Evolutionary conservation across 35 echinoderm and acorn worm species (phyloP), one percentile per base, ranked within the genome.

Genomic region (Strongylocentrotus purpuratus): DNA sequence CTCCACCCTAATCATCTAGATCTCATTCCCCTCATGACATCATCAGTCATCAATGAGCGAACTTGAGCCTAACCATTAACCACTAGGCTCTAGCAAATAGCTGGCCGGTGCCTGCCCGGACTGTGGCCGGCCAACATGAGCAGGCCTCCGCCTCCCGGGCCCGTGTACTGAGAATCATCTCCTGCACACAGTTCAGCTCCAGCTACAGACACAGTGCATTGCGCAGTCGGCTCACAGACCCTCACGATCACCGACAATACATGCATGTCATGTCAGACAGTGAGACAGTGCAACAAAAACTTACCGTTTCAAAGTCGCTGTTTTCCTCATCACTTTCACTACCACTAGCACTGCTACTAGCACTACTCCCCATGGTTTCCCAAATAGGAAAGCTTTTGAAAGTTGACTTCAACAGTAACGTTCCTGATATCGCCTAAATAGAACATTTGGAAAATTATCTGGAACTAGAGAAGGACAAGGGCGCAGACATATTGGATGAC

Each of bases 271-370:
- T 20, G 70, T 31, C 15, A 85, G n/a, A n/a, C n/a, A n/a, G n/a
- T 85, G 31, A n/a, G 31, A 70, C 2, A 7, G 22, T 17, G 61
- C 13, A 70, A 2, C 32, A n/a, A 85, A 20, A 88, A n/a, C 91
- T 92, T 92, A 92, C 91, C 48, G 91, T 92, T 31, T 92, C 91
- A 55, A 25, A 92, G 25, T 92, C 91, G 46, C 91, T 92, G 46
- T 92, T 92, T 92, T 92, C 91, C 28, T 92, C 91, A 31, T 92
- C 91, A 55, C 91, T 92, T 92, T 92, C 91, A 31, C 91, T 92
- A 1, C 91, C 91, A 92, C 91, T 92, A 10, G 91, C 91, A 12
- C 91, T 92, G 46, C 91, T 92, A 92, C 91, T 92, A 46, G 91
- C 91, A 92, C 91, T 92, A 31, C 91, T 92, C n/a, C 91, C 91